Base-by-base conservation (phyloP, 1,140 invertebrate species). In the Pseudomyrmex pallidus region DNA sequence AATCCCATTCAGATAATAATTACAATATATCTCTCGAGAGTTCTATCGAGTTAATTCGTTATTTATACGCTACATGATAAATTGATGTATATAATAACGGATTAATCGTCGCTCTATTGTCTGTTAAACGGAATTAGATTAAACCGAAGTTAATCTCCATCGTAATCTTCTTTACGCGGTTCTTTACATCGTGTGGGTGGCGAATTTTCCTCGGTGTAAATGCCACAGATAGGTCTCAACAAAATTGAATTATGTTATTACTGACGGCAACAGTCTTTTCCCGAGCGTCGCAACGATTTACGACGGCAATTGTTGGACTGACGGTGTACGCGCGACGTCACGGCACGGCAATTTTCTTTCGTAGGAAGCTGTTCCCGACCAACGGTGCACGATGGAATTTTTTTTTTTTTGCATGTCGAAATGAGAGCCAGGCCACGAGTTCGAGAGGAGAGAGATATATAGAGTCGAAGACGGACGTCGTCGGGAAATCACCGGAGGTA, bases 401-500 rank as follows among this genome's bases (percentile, higher is more conserved):
- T 50, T 73, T 87, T 20, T 50, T 57, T 63, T 5, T n/a, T 46
- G 46, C 46, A 35, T n/a, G 22, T 35, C 35, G 57, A 82, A 87
- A 87, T 61, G 66, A 72, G 25, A 66, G 50, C 17, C 74, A 72
- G 57, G 22, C 59, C 48, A 35, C 12, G 54, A 54, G 35, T 78
- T 67, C 64, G 70, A 62, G 46, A 57, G 46, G 44, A 59, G 8
- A 35, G 35, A 61, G 46, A 17, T 17, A 68, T 59, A 64, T 62
- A 15, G n/a, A 2, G 22, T 50, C 70, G 85, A 88, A 64, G 83
- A 68, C 84, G 85, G 87, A 83, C 85, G 84, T 35, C 35, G 35
- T 35, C 35, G 87, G 73, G 85, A 90, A 90, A 91, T 92, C 85
- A 89, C 82, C 57, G 82, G 82, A 13, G 68, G 63, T 91, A 92